Evolutionary conservation across 2,888 invertebrate species (phyloP), one percentile per base, ranked within the genome.

Genomic region (Strigamia maritima): DNA sequence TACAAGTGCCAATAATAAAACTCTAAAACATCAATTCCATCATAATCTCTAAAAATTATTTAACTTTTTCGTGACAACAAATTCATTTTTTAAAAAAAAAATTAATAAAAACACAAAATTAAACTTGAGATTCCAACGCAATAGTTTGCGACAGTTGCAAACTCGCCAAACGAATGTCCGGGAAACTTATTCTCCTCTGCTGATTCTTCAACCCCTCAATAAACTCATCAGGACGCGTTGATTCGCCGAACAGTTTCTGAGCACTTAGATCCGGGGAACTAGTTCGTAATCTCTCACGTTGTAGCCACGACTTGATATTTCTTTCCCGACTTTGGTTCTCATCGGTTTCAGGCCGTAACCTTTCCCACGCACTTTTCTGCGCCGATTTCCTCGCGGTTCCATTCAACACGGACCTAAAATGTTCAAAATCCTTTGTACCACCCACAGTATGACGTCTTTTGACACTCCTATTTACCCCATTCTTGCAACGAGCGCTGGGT

Each of bases 381-480:
- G 74, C 79, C 75, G 26, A 49, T 16, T 76, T 70, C 12, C 79
- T 65, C 22, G 60, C 60, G 79, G 24, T 75, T 70, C 28, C 12
- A 38, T 4, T 14, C 24, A 83, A 81, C 75, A 85, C 81, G n/a
- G 85, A 84, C 28, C 83, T 88, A 24, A 90, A 87, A 81, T 91
- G 90, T 82, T 91, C 91, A 24, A 91, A 93, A 87, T 95, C 95
- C 87, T 94, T 94, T n/a, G 94, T 93, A 79, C 96, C 95, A 81
- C 95, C 95, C 10, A 96, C 95, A 0, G 96, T 96, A 87, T 96
- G 95, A 35, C 96, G 89, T 70, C 96, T 90, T 87, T 94, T 94
- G 84, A 94, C 79, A 49, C 22, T 60, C 24, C 60, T 60, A 19
- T 19, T 19, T 60, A 60, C 24, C 19, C 24, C 24, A 60, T 60